These are phyloP conservation scores for Pyrrhosoma nymphula DNA, from an alignment of 2,888 invertebrate genomes.

Conservation along the genomic window DNA sequence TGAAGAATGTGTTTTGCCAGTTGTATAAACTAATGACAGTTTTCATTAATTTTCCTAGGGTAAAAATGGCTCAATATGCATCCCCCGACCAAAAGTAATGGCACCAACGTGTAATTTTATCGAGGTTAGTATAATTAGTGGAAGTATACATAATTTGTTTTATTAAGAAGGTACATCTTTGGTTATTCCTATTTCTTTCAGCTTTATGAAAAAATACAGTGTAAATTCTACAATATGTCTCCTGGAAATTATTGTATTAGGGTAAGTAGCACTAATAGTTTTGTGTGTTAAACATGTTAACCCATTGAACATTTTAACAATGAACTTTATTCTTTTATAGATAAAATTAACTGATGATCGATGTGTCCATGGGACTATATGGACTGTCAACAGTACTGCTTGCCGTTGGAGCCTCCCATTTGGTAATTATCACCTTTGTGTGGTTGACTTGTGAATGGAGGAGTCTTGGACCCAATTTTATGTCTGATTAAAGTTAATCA, in stretches of 20 bases:
- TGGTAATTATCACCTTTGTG: not conserved
- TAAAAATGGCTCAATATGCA: not conserved
- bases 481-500: too few species aligned
- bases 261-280: not conserved
- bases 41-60: not conserved
- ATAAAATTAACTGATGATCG: constrained; percentile 42
- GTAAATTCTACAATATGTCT: constrained; percentile 41
- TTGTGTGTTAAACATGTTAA: not conserved
- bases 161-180: not conserved
- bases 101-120: not conserved
- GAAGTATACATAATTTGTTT: not conserved
- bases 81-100: not conserved
- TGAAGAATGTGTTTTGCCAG: not conserved
- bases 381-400: not conserved
- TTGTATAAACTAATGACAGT: not conserved
- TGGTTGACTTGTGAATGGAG: too few species aligned
- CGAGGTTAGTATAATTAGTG: not conserved
- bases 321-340: constrained; percentile 16
- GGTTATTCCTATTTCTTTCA: not conserved
- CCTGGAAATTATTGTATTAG: constrained; percentile 57
- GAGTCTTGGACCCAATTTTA: too few species aligned
- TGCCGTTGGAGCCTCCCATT: constrained; percentile 43
- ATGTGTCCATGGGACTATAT: constrained; percentile 7
- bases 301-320: not conserved
- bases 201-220: constrained; percentile 26